A percentile compares a stretch with the other conserved stretches of the same genome.
These are phyloP conservation scores for Mayetiola destructor DNA, from an alignment of 2,888 invertebrate species.

Conservation along the genomic window DNA sequence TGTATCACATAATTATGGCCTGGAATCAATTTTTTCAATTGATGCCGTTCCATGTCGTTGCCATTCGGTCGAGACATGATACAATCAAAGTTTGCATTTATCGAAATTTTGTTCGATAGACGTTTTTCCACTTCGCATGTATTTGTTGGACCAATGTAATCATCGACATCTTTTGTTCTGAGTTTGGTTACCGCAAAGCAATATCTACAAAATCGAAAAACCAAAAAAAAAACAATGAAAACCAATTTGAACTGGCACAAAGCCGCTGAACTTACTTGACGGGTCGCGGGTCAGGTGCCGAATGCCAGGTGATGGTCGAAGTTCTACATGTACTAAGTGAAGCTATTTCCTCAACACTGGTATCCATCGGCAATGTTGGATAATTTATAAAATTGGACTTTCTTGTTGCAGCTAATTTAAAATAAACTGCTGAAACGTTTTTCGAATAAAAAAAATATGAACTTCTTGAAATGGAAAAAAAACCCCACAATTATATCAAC, in stretches of 20 bases:
- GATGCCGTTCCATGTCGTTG: background rate
- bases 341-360: slow-evolving; percentile 38
- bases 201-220: background rate
- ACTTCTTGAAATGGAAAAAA: background rate
- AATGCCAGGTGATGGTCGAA: slow-evolving; percentile 43
- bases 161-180: background rate
- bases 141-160: background rate
- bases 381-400: slow-evolving; percentile 35
- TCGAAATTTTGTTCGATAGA: background rate
- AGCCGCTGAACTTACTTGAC: slow-evolving; percentile 25
- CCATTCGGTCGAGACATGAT: background rate
- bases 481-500: background rate
- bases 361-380: slow-evolving; percentile 40
- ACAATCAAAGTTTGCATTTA: background rate
- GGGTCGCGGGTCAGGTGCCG: slow-evolving; percentile 36
- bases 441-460: background rate
- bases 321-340: slow-evolving; percentile 38
- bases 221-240: background rate
- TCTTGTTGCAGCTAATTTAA: slow-evolving; percentile 39
- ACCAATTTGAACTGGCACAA: background rate
- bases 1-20: background rate
- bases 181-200: background rate
- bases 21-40: background rate
- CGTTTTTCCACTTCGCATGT: background rate
- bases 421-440: background rate